These are phyloP conservation scores for Bombus cullumanus DNA, from an alignment of 1,140 invertebrate species.

Conservation along the genomic window DNA sequence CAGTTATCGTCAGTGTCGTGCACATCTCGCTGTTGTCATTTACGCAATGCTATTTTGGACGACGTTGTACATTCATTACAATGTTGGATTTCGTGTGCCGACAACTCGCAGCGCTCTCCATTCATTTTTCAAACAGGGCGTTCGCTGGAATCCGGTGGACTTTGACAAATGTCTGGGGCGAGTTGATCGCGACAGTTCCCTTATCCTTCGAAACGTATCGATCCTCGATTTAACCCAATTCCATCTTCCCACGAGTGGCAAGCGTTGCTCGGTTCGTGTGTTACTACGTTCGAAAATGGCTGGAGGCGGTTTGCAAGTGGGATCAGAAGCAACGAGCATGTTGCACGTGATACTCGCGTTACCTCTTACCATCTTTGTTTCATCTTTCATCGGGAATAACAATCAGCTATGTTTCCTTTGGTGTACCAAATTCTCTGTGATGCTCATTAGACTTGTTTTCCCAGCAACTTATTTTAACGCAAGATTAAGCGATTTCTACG, in stretches of 20 bases:
- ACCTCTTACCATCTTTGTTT: constrained; percentile 56
- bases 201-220: constrained; percentile 34
- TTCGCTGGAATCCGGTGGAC: constrained; percentile 32
- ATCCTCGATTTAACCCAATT: constrained; percentile 61
- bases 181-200: not conserved
- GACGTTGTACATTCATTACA: constrained; percentile 9
- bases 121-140: constrained; percentile 6
- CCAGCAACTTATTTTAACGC: not conserved
- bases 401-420: constrained; percentile 45
- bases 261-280: constrained; percentile 34
- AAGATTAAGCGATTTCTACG: not conserved
- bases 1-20: not conserved
- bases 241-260: constrained; percentile 56
- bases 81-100: not conserved
- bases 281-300: constrained; percentile 43
- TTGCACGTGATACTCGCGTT: constrained; percentile 66
- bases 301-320: constrained; percentile 42
- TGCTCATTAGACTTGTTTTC: constrained; percentile 38
- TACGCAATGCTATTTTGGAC: constrained; percentile 3
- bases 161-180: constrained; percentile 56
- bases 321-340: constrained; percentile 59
- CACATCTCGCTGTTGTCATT: not conserved
- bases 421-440: constrained; percentile 12
- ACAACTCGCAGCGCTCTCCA: too few species aligned
- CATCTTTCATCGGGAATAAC: constrained; percentile 61